Evolutionary conservation across 2,888 invertebrate species (phyloP).

Genomic region (Apodemia duryi): DNA sequence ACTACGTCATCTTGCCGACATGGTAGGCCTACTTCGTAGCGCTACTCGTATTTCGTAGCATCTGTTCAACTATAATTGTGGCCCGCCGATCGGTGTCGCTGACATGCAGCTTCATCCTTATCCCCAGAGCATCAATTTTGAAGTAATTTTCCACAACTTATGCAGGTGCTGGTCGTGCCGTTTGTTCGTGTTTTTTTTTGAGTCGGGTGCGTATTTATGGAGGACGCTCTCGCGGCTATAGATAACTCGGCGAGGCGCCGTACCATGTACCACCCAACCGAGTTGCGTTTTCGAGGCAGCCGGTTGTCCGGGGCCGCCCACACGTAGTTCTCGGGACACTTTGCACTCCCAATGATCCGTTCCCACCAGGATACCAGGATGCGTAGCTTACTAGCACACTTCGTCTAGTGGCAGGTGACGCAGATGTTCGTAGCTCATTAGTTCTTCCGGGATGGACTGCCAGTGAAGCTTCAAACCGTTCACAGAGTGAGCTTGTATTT

Average conservation of each 20-base stretch:
- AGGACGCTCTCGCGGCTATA: not conserved
- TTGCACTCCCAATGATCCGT: not conserved
- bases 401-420: not conserved
- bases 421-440: slow-evolving; percentile 14
- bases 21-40: not conserved
- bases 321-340: not conserved
- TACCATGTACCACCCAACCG: not conserved
- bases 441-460: too few relatives aligned
- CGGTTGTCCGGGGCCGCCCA: not conserved
- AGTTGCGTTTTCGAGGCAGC: not conserved
- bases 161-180: not conserved
- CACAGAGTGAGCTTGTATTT: too few relatives aligned
- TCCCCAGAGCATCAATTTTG: not conserved
- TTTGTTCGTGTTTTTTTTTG: not conserved
- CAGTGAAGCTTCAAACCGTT: too few relatives aligned
- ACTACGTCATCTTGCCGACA: not conserved
- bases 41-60: not conserved
- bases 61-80: too few relatives aligned
- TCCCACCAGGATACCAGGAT: not conserved
- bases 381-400: slow-evolving; percentile 7
- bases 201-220: not conserved
- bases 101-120: not conserved
- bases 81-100: too few relatives aligned
- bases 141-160: not conserved
- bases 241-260: not conserved